Evolutionary conservation across 2,888 invertebrate genomes (phyloP), one percentile per base, ranked within the genome.

Genomic region (Sminthurinus aureus): DNA sequence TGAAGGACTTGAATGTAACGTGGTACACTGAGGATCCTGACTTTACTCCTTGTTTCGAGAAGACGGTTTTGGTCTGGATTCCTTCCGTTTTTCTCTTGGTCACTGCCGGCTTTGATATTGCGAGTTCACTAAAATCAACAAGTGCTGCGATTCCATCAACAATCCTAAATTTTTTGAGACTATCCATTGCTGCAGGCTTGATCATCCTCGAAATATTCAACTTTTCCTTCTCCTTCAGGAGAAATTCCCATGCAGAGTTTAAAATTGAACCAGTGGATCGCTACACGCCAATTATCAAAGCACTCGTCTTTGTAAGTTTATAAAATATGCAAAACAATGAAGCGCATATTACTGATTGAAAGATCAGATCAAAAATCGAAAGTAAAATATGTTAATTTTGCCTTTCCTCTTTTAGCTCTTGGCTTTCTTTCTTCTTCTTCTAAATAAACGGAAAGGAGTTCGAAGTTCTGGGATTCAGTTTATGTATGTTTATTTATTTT

Each of bases 21-120:
- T 97, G 97, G 97, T 90, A 94, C 89, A 95, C 97, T 22, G 92
- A 77, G 90, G 67, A 75, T 38, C 18, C 90, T 66, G 94, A 96
- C 90, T 92, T 98, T 88, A 96, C 98, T 86, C 93, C 93, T 90
- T 99, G 98, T 91, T 98, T 98, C 91, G 95, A 98, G 91, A 94
- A 95, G 90, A 98, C 98, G 0, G 94, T 95, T 0, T 91, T 98
- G 51, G 92, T 96, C 79, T 99, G 98, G 98, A 91, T 93, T 64
- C 98, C 98, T 0, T 96, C 96, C 90, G 92, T 93, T 79, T 96
- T 96, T 22, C 91, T 97, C 24, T 97, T 96, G 96, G 88, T 93
- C 0, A 93, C 24, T 89, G 92, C 94, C 9, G 91, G 94, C 69
- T 91, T 96, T 87, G 96, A 96, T 89, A 82, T 86, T 22, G 84